phyloP scores from a whole-genome alignment of 2,888 invertebrate species.

The Drosophila anomalata region DNA sequence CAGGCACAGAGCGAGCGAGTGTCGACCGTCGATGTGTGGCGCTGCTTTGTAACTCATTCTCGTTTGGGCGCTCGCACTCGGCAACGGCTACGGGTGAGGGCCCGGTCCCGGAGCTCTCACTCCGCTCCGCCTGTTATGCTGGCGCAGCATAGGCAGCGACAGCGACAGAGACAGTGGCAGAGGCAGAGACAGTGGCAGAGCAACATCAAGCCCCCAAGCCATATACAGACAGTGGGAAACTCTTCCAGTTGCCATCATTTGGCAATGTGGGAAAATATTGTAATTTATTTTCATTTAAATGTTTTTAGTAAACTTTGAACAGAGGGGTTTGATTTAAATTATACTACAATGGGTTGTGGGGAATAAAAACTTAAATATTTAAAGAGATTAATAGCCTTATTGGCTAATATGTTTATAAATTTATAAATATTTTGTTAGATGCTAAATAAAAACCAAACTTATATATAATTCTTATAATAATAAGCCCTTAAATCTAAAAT shows the following conservation, averaged over 20 bases:
- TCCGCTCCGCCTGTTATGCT: constrained; percentile 44
- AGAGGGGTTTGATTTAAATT: no score
- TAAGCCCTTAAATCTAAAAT: no score
- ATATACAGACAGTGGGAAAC: constrained; percentile 22
- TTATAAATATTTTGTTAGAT: no score
- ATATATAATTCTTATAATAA: no score
- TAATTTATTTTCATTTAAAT: neutral
- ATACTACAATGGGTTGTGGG: neutral
- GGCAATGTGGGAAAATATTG: constrained; percentile 48
- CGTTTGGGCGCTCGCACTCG: constrained; percentile 47
- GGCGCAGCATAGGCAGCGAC: constrained; percentile 41
- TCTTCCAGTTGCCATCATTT: constrained; percentile 52
- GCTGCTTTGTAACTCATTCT: constrained; percentile 70
- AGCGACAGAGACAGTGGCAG: constrained; percentile 33
- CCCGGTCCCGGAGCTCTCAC: constrained; percentile 33
- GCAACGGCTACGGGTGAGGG: neutral
- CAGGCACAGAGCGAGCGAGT: constrained; percentile 13
- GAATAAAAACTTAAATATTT: neutral
- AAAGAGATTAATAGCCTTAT: no score
- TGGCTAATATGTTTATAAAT: no score
- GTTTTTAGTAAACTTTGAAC: neutral
- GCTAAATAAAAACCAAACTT: no score
- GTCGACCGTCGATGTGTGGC: constrained; percentile 69
- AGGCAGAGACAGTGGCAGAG: constrained; percentile 32
- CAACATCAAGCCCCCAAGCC: constrained; percentile 10